These are phyloP conservation scores for Pyrgilauda ruficollis DNA, from an alignment of 2,113 vertebrate species.

Conservation along the genomic window DNA sequence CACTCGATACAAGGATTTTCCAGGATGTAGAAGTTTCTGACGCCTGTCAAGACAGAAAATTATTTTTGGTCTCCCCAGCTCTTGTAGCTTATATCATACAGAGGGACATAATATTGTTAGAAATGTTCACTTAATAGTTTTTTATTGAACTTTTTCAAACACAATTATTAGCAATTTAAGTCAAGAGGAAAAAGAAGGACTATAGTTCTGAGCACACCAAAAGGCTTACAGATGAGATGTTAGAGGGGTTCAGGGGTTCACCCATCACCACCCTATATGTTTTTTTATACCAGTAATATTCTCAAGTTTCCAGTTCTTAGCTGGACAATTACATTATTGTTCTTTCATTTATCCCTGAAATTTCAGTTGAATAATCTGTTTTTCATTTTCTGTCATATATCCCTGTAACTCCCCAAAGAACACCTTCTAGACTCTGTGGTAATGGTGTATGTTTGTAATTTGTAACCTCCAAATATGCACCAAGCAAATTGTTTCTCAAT, in stretches of 20 bases:
- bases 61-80: not conserved
- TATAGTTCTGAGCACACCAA: not conserved
- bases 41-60: slow-evolving; percentile 69
- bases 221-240: not conserved
- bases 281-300: not conserved
- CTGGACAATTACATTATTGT: not conserved
- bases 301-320: not conserved
- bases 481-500: not conserved
- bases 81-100: not conserved
- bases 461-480: not conserved
- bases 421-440: not conserved
- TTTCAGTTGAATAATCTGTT: not conserved
- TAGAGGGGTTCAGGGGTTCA: not conserved
- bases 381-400: not conserved
- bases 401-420: rapidly evolving
- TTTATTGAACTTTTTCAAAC: not conserved
- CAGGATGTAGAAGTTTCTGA: slow-evolving; percentile 77
- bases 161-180: not conserved
- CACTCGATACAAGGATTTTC: slow-evolving; percentile 68
- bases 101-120: not conserved
- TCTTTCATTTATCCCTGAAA: not conserved
- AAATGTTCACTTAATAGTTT: not conserved
- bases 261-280: not conserved
- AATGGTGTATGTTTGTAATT: not conserved
- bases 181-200: not conserved